Conservation (phyloP, 2,113 vertebrate species). For the Recurvirostra avosetta region DNA sequence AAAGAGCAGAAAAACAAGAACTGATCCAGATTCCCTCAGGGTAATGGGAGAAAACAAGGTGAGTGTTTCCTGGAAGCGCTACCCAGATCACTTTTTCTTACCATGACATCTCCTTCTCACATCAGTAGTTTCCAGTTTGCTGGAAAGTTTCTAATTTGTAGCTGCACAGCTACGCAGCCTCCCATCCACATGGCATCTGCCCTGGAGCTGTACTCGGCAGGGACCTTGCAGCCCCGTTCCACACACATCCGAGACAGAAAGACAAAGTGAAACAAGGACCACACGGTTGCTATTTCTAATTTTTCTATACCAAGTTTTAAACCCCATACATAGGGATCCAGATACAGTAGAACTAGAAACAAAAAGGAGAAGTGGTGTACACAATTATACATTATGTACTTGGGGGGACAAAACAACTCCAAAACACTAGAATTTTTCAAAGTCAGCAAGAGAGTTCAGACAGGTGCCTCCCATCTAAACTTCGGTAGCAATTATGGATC, state of each 20-base stretch:
- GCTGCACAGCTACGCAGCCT: fast-evolving
- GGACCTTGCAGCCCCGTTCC: background rate
- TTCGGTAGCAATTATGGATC: background rate
- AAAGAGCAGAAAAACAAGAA: background rate
- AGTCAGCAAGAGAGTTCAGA: background rate
- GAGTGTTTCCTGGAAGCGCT: background rate
- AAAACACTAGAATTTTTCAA: background rate
- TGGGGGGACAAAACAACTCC: fast-evolving
- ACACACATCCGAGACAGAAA: background rate
- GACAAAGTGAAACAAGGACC: background rate
- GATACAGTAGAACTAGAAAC: background rate
- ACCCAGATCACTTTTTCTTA: background rate
- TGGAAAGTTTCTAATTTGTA: background rate
- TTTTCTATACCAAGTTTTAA: background rate
- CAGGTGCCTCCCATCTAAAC: background rate
- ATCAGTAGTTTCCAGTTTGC: background rate
- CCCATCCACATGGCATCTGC: background rate
- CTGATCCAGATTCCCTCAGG: background rate
- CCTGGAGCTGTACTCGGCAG: background rate
- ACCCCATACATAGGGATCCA: background rate
- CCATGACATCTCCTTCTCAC: background rate
- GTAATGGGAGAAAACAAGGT: background rate
- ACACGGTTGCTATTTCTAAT: background rate
- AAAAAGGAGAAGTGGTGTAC: background rate
- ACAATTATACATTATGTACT: background rate